Evolutionary conservation across 2,797 vertebrate species (phyloP).

Genomic region (Pteronotus mesoamericanus): DNA sequence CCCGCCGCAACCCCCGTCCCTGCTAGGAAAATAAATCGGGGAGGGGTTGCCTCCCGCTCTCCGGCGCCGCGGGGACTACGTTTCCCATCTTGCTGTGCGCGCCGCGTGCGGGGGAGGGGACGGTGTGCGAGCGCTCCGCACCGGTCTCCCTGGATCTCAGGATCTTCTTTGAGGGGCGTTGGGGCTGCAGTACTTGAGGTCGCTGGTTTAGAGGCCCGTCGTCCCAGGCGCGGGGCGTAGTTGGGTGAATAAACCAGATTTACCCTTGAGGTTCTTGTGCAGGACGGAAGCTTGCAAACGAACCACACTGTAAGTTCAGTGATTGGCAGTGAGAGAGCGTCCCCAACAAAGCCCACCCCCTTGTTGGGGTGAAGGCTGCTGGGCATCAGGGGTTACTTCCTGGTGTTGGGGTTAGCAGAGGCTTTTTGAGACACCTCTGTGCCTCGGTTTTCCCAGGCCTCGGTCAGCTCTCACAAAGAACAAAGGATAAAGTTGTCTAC

Average conservation of each 20-base stretch:
- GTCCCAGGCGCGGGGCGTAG: accelerated
- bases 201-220: too few relatives aligned
- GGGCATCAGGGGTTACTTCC: background rate
- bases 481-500: background rate
- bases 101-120: background rate
- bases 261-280: background rate
- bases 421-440: background rate
- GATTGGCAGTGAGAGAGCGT: too few relatives aligned
- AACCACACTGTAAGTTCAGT: accelerated
- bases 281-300: background rate
- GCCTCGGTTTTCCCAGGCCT: background rate
- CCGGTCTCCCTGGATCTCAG: background rate
- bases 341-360: background rate
- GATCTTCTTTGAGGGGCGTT: background rate
- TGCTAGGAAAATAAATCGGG: background rate
- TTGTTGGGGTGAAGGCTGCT: background rate
- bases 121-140: too few relatives aligned
- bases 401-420: background rate
- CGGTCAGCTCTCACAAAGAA: background rate
- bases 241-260: background rate
- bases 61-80: background rate
- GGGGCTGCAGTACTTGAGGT: accelerated
- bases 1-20: too few relatives aligned
- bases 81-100: slow-evolving; percentile 47
- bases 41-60: background rate